Evolutionary conservation across 2,113 vertebrate genomes (phyloP).

Genomic region (Cynoglossus semilaevis): DNA sequence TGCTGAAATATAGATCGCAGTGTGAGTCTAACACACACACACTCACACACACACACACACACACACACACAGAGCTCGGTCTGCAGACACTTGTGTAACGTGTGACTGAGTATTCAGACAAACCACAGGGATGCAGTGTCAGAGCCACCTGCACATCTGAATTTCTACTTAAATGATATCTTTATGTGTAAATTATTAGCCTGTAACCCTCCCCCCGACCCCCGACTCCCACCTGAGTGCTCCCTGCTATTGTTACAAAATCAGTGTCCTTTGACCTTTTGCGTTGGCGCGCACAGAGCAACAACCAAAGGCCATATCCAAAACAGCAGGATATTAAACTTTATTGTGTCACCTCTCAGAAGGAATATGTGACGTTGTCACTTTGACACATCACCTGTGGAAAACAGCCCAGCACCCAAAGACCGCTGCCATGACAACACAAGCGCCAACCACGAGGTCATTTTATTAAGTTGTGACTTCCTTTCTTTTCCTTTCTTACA

Average conservation of each 20-base stretch:
- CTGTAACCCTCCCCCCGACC: neutral
- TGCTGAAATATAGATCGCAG: slow-evolving; percentile 81
- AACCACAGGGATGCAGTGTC: slow-evolving; percentile 17
- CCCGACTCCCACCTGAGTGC: neutral
- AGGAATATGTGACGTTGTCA: slow-evolving; percentile 7
- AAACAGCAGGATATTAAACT: slow-evolving; percentile 23
- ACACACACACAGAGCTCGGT: neutral
- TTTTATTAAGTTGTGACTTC: slow-evolving; percentile 76
- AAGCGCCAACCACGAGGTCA: slow-evolving; percentile 53
- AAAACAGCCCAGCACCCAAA: slow-evolving; percentile 30
- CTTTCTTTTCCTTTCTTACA: slow-evolving; percentile 70
- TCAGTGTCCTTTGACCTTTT: slow-evolving; percentile 44
- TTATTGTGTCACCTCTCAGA: slow-evolving; percentile 3
- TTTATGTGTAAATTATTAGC: slow-evolving; percentile 1
- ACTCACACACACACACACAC: slow-evolving; percentile 56
- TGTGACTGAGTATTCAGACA: slow-evolving; percentile 30
- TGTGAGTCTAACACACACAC: slow-evolving; percentile 67
- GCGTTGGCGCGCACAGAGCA: slow-evolving; percentile 23
- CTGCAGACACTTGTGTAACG: slow-evolving; percentile 35
- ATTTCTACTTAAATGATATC: neutral
- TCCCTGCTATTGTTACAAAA: slow-evolving; percentile 31
- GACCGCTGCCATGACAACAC: slow-evolving; percentile 36
- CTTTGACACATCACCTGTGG: neutral
- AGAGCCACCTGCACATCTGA: slow-evolving; percentile 10
- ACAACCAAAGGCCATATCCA: slow-evolving; percentile 43